Percentiles rank a stretch among this genome's conserved stretches.
Evolutionary conservation across 2,888 invertebrate genomes (phyloP).

Genomic region (Macrosiphum euphorbiae): DNA sequence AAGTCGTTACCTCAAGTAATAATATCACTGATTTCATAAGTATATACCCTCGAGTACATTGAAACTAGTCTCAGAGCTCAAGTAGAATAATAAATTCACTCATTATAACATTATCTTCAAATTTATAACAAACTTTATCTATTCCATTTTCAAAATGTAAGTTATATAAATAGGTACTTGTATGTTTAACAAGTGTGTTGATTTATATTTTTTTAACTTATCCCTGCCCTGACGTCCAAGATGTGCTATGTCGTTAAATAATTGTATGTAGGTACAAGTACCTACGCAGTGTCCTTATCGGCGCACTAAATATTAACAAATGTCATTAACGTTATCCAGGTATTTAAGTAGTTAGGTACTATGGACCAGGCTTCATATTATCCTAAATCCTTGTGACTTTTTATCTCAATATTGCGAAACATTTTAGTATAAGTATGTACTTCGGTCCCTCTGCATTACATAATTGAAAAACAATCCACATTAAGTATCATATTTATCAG

Average conservation of each 20-base stretch:
- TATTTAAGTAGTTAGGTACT: too few relatives aligned
- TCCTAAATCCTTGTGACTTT: background rate
- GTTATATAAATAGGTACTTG: background rate
- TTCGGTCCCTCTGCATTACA: background rate
- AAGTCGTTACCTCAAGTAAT: too few relatives aligned
- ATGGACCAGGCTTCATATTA: background rate
- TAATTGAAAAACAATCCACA: background rate
- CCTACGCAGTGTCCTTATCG: background rate
- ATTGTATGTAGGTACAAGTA: background rate
- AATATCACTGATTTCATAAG: background rate
- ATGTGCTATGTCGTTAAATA: background rate
- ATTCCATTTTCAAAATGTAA: background rate
- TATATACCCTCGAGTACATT: background rate
- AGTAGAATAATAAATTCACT: background rate
- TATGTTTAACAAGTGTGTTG: background rate
- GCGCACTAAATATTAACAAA: background rate
- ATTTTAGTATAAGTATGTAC: background rate
- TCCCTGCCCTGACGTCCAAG: background rate
- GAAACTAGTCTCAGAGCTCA: background rate
- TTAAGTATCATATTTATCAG: background rate
- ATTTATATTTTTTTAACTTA: background rate
- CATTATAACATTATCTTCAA: background rate
- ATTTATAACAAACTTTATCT: background rate
- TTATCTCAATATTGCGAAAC: background rate
- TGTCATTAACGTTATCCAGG: background rate